phyloP scores from a whole-genome alignment of 1,140 invertebrate species.

The Diabrotica virgifera region DNA sequence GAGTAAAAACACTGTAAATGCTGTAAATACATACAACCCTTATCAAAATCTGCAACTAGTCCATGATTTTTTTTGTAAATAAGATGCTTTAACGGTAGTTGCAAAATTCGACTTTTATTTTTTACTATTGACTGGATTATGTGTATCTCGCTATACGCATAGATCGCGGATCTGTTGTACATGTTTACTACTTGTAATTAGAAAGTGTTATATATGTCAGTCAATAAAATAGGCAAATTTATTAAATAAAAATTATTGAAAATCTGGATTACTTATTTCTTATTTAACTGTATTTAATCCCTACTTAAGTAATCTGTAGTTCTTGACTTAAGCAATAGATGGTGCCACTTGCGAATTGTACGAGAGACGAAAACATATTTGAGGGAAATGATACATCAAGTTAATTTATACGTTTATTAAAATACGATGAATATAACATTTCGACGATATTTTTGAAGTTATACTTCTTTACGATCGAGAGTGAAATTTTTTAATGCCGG shows the following conservation, averaged over 20 bases:
- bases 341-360: too few species aligned
- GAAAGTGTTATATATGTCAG: conserved; percentile 41
- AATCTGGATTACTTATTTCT: neutral
- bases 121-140: conserved; percentile 32
- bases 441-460: too few species aligned
- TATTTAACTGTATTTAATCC: too few species aligned
- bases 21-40: conserved; percentile 33
- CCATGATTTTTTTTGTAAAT: conserved; percentile 27
- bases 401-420: too few species aligned
- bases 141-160: conserved; percentile 27
- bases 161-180: conserved; percentile 34
- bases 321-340: too few species aligned
- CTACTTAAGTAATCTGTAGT: too few species aligned
- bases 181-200: conserved; percentile 36
- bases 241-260: conserved; percentile 34
- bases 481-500: too few species aligned
- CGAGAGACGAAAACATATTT: too few species aligned
- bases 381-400: too few species aligned
- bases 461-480: too few species aligned
- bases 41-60: conserved; percentile 34
- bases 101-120: conserved; percentile 22
- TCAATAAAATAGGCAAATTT: conserved; percentile 40
- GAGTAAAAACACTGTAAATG: conserved; percentile 30
- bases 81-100: conserved; percentile 26
- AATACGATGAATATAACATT: too few species aligned